These are phyloP conservation scores for Euphonia xanthogaster DNA, from an alignment of 2,797 vertebrate genomes.

Conservation along the genomic window DNA sequence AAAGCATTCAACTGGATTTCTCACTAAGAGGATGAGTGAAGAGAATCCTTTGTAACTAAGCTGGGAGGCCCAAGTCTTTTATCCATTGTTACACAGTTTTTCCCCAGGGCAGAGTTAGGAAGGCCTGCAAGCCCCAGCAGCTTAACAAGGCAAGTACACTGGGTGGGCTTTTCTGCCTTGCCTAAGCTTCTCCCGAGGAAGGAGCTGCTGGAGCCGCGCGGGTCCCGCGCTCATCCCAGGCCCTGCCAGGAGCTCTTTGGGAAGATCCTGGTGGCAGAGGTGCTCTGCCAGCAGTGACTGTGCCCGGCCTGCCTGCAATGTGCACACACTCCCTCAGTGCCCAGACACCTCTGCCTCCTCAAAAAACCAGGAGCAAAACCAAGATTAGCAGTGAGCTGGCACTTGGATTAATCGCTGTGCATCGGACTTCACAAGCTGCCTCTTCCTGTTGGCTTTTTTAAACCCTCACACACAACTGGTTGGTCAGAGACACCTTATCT, in stretches of 20 bases:
- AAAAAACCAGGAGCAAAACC: neutral
- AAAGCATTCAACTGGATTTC: conserved; percentile 69
- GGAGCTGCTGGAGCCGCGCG: neutral
- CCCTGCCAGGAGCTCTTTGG: neutral
- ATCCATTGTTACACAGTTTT: conserved; percentile 55
- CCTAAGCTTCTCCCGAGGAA: conserved; percentile 26
- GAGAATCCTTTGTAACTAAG: conserved; percentile 46
- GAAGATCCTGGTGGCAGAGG: neutral
- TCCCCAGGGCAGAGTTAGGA: conserved; percentile 44
- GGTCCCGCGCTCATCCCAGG: neutral
- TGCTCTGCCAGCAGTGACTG: neutral
- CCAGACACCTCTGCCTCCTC: neutral
- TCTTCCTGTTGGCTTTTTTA: neutral
- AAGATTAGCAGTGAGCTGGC: neutral
- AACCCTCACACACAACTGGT: neutral
- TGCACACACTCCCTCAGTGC: rapidly evolving
- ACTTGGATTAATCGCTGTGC: neutral
- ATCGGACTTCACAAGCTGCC: rapidly evolving
- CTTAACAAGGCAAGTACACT: conserved; percentile 41
- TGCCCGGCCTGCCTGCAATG: neutral
- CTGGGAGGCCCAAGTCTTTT: conserved; percentile 58
- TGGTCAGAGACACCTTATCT: neutral
- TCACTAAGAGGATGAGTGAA: conserved; percentile 62
- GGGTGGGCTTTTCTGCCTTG: conserved; percentile 56
- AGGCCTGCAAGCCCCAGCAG: conserved; percentile 46